Evolutionary conservation across 2,797 vertebrate genomes (phyloP), one percentile per base, ranked within the genome.

Genomic region (Halcyon badia): DNA sequence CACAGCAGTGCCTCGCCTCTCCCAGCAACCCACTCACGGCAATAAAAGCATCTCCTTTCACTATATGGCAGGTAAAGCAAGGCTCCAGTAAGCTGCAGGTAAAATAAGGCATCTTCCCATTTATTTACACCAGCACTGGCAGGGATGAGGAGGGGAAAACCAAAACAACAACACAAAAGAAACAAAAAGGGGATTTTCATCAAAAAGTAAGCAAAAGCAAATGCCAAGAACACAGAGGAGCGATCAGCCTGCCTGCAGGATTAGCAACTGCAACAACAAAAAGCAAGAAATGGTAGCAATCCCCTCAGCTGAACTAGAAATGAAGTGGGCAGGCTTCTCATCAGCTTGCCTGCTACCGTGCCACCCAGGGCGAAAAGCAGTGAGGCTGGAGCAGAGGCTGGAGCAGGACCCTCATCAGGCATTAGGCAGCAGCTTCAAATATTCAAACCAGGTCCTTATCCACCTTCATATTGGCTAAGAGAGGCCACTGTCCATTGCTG

Each of bases 401-500:
- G 25, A 83, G 68, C 62, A 61, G 60, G 41, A 78, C 41, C 20
- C 41, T 94, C 79, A 51, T 28, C 35, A 37, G 30, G n/a, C 48
- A 28, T 66, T 9, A 62, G 24, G 20, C 24, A 72, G 64, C 54
- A 83, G 44, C 75, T 87, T 92, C 60, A 77, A 58, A 65, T 41
- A 54, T 5, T 60, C 46, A 81, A 2, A 17, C n/a, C n/a, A 49
- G 26, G 28, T 42, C 41, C 51, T 6, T 3, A n/a, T 51, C 30
- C 35, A 51, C 16, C 37, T 57, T 51, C 52, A 35, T 0, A 0
- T 18, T 1, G 1, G 41, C n/a, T 42, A 51, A 54, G 41, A 70
- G 33, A 48, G 12, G 42, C 39, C 61, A 41, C 52, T 2, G 0
- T 9, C 3, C 0, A 18, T 44, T 1, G 0, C 52, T 46, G 42